Conservation (phyloP, 1,140 invertebrate genomes). For the Physella acuta region DNA sequence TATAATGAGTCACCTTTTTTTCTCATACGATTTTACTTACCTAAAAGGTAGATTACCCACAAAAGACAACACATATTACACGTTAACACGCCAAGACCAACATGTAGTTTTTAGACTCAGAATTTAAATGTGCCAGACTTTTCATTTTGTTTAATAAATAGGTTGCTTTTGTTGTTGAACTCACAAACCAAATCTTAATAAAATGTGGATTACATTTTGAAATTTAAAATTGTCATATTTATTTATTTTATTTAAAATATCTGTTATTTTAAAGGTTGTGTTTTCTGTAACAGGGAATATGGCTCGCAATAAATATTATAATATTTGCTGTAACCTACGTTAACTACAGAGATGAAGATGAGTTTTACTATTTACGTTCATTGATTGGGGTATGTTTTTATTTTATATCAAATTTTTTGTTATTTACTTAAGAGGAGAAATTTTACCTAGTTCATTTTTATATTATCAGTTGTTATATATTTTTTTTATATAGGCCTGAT, state of each 20-base stretch:
- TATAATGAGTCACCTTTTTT: no score
- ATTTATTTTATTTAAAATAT: neutral
- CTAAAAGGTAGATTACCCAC: no score
- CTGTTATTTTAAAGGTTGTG: neutral
- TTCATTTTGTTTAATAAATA: neutral
- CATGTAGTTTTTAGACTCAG: neutral
- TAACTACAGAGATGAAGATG: slow-evolving; percentile 34
- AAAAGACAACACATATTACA: no score
- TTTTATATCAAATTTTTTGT: no score
- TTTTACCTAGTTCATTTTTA: no score
- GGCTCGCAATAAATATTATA: slow-evolving; percentile 46
- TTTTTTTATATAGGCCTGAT: no score
- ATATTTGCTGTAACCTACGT: slow-evolving; percentile 48
- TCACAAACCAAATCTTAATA: neutral
- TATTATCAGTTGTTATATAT: no score
- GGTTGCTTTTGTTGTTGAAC: neutral
- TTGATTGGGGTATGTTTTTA: slow-evolving; percentile 49
- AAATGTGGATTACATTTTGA: neutral
- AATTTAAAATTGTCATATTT: neutral
- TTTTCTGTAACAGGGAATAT: slow-evolving; percentile 42
- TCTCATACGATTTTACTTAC: no score
- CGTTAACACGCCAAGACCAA: neutral
- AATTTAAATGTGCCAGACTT: neutral
- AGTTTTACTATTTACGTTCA: slow-evolving; percentile 46
- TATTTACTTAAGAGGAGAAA: no score